phyloP scores from a whole-genome alignment of 2,797 vertebrate genomes.

The Cirrhinus mrigala region DNA sequence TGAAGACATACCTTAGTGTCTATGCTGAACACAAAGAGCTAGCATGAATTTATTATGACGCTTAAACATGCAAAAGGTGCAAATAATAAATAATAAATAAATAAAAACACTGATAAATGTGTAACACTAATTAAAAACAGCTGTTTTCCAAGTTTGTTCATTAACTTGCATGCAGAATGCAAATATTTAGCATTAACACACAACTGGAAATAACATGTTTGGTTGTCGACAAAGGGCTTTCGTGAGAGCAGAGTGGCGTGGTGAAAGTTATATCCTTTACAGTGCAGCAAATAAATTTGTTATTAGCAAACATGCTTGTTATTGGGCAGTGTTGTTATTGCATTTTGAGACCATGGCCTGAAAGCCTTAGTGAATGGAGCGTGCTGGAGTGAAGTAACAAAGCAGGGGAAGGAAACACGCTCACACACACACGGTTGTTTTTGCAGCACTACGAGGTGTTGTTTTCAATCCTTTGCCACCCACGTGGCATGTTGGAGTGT shows the following conservation, averaged over 20 bases:
- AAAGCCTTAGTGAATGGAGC: slow-evolving; percentile 52
- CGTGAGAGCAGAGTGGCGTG: slow-evolving; percentile 28
- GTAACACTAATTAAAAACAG: slow-evolving; percentile 11
- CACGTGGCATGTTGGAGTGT: slow-evolving; percentile 73
- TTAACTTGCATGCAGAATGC: not conserved
- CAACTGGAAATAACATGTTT: slow-evolving; percentile 46
- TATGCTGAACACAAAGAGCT: not conserved
- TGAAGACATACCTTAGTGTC: not conserved
- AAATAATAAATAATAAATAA: not conserved
- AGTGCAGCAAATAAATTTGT: slow-evolving; percentile 48
- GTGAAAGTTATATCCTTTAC: slow-evolving; percentile 56
- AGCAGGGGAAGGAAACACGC: slow-evolving; percentile 59
- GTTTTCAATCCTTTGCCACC: slow-evolving; percentile 74
- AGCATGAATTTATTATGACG: not conserved
- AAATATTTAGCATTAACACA: slow-evolving; percentile 26
- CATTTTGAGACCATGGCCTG: slow-evolving; percentile 31
- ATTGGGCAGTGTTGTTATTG: slow-evolving; percentile 57
- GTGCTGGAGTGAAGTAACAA: slow-evolving; percentile 48
- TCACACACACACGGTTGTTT: slow-evolving; percentile 68
- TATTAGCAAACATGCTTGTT: slow-evolving; percentile 53
- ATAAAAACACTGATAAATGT: not conserved
- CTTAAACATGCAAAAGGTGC: not conserved
- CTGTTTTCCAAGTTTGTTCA: slow-evolving; percentile 27
- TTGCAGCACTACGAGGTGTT: slow-evolving; percentile 68
- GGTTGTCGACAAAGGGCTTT: slow-evolving; percentile 38